These are phyloP conservation scores for Pterostichus niger DNA, from an alignment of 2,888 invertebrate species.

Conservation along the genomic window DNA sequence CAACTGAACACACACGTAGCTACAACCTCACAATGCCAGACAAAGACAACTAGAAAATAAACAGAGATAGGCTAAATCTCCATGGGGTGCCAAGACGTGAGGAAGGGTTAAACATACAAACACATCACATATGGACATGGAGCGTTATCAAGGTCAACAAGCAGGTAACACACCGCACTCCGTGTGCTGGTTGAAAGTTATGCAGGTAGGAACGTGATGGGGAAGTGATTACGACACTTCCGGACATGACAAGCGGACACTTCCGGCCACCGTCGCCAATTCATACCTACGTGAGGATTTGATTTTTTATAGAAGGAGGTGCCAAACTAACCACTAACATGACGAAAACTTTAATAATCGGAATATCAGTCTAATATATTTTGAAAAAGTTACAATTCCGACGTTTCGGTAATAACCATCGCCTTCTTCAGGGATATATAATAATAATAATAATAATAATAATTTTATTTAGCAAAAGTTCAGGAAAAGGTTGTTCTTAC, in stretches of 20 bases:
- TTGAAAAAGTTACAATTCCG: too few relatives aligned
- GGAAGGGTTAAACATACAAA: constrained; percentile 33
- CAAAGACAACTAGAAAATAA: not conserved
- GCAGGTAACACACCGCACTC: constrained; percentile 45
- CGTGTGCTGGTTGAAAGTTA: constrained; percentile 36
- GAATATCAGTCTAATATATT: too few relatives aligned
- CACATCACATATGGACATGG: not conserved
- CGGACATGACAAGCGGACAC: constrained; percentile 56
- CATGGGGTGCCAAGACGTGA: not conserved
- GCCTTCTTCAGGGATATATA: too few relatives aligned
- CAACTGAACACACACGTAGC: constrained; percentile 25
- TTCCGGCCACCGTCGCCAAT: constrained; percentile 48
- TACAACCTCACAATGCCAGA: not conserved
- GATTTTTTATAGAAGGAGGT: too few relatives aligned
- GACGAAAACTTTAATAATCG: too few relatives aligned
- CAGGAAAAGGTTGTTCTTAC: too few relatives aligned
- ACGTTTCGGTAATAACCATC: too few relatives aligned
- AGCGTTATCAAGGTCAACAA: constrained; percentile 54
- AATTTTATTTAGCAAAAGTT: too few relatives aligned
- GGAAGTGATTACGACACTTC: constrained; percentile 64
- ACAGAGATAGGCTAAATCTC: not conserved
- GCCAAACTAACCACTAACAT: too few relatives aligned
- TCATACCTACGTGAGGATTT: constrained; percentile 35
- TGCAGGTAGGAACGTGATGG: constrained; percentile 55
- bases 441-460: too few relatives aligned